Base-by-base conservation (phyloP, 2,888 invertebrate species). In the Pristionchus fissidentatus region DNA sequence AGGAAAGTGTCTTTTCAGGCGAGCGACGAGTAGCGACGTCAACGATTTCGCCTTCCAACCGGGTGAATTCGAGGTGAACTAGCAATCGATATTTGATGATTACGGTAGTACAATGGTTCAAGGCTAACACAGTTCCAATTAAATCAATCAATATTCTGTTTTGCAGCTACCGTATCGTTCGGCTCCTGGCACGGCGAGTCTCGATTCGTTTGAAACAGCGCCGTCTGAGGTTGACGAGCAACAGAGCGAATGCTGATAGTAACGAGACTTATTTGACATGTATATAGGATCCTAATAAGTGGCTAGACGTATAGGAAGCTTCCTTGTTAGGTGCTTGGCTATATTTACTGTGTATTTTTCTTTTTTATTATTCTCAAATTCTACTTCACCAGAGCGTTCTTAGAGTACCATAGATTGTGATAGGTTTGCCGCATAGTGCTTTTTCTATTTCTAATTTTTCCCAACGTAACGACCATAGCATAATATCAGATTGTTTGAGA, bases 11-110 rank as follows among this genome's bases (percentile, higher is more conserved):
- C 49, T 4, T 43, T 46, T 19, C 49, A 75, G 75, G 46, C 29
- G 46, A 10, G 46, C 35, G 19, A 66, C 66, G 29, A 66, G 38
- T 38, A 66, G 75, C 32, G 75, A 75, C 49, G 75, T 75, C 75
- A 49, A 75, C 75, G 85, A 84, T 35, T 79, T 84, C 46, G 86
- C 86, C 32, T 86, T 86, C 81, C 86, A 86, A 70, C 86, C 86
- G 26, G 86, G 86, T 26, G 78, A 78, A 38, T 78, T 78, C 41
- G 78, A 22, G 35, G 78, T 78, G 55, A 10, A 55, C 13, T 78
- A 38, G 38, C 38, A 26, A 26, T 26, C 57, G 55, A 26, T 55
- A 55, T 22, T 55, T 1, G 10, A 10, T 26, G 55, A 55, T 55
- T 55, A 55, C 22, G 22, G 57, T 57, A 57, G 52, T 10, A 62